Evolutionary conservation across 2,888 invertebrate species (phyloP), one percentile per base, ranked within the genome.

Genomic region (Lasius platythorax): DNA sequence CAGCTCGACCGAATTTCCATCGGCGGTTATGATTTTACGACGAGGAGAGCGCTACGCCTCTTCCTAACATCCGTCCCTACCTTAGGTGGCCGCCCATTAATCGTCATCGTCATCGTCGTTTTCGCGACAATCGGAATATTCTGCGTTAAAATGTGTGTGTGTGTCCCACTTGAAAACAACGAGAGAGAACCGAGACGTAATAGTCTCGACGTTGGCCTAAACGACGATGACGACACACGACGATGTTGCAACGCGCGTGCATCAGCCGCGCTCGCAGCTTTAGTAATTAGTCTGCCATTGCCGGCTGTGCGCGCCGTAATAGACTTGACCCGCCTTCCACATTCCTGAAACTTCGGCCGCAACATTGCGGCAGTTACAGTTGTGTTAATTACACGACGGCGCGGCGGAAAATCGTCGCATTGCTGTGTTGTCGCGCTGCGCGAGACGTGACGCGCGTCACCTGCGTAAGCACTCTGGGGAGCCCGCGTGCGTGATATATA

Each of bases 1-100:
- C 68, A 83, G 75, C 75, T 50, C 73, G 87, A n/a, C 87, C 86
- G 76, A 87, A 88, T 90, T 89, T 86, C 76, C 61, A 30, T 70
- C 81, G 46, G 33, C 53, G 75, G 84, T 64, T 84, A 79, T 76
- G 78, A 78, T 82, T 82, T 86, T 83, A 68, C 43, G 61, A 72
- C 28, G 50, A 53, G 18, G 46, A 61, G 37, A 53, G 46, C 50
- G 37, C 30, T 66, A 67, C 82, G 46, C 61, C 46, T 81, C 46
- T 61, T 81, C 50, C 50, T 63, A 46, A 63, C 33, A 46, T 64
- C 53, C 56, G 56, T 23, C 23, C 56, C 37, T 40, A 28, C 15
- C 78, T 37, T 4, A 4, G 37, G 37, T 5, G 23, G 53, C 33
- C 18, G 70, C 61, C 78, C 43, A 11, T 58, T 12, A 28, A 15